Base-by-base conservation (phyloP, 2,113 vertebrate genomes). In the Sardina pilchardus region DNA sequence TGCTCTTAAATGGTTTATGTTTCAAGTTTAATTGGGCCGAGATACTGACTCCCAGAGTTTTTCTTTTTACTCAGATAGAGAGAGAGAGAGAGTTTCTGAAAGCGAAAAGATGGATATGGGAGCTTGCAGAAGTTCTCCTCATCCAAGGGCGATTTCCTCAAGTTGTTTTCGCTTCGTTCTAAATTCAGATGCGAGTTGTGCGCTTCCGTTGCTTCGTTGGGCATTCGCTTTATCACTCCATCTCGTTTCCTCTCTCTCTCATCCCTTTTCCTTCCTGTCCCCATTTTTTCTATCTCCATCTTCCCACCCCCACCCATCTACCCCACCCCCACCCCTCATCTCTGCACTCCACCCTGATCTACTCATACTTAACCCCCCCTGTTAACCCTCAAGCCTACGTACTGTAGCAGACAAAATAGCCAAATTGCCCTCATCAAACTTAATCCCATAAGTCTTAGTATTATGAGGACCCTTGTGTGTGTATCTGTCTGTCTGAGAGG, bases 1-100 rank as follows among this genome's bases (percentile, higher is more conserved):
- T 88, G 86, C 53, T 42, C 36, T 63, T 90, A 90, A 92, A 86
- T 85, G 45, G 86, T 83, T 39, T 43, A 85, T 50, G 43, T 82
- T 85, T 85, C 43, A 78, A 42, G 56, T 78, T 59, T 88, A 89
- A 92, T 88, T 83, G 83, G 90, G 85, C 30, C 34, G 16, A 50
- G 47, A 36, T 56, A 43, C 59, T 14, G 53, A 21, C 7, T 39
- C 8, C 12, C 36, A 34, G 53, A 59, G 53, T 10, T 59, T 59
- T 63, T 63, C 0, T 26, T 3, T 63, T 63, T 63, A n/a, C n/a
- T n/a, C n/a, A n/a, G n/a, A n/a, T 56, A 8, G 9, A 71, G 59
- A 63, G 59, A n/a, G 24, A n/a, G 59, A 63, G 59, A 21, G 24
- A 59, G 48, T 50, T 17, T 59, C 53, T 59, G 10, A 36, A 10